These are phyloP conservation scores for Maconellicoccus hirsutus DNA, from an alignment of 1,140 invertebrate genomes.

Conservation along the genomic window DNA sequence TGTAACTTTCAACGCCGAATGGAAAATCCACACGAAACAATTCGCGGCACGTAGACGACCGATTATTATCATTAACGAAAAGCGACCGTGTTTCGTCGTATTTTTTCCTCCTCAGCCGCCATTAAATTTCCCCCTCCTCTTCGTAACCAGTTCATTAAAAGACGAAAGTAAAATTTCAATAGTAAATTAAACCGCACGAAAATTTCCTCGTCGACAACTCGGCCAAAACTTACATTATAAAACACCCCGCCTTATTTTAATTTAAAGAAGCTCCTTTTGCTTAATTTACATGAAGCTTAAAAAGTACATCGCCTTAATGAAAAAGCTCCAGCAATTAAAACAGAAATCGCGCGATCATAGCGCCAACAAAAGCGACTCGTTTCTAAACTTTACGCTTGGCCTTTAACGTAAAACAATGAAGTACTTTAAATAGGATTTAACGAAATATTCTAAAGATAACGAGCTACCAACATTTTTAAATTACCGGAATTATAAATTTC, in stretches of 20 bases:
- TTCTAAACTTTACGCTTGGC: conserved; percentile 16
- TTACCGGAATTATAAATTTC: conserved; percentile 20
- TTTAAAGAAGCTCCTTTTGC: conserved; percentile 16
- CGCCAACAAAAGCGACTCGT: not conserved
- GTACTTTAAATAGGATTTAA: conserved; percentile 19
- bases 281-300: conserved; percentile 18
- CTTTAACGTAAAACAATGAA: conserved; percentile 12
- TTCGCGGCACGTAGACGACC: too few species aligned
- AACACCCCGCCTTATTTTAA: conserved; percentile 11
- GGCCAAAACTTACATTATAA: too few species aligned
- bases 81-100: too few species aligned
- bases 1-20: too few species aligned
- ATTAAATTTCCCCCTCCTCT: too few species aligned
- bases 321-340: conserved; percentile 16
- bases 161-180: too few species aligned
- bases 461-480: conserved; percentile 15
- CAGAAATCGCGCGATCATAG: conserved; percentile 14
- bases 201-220: too few species aligned
- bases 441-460: conserved; percentile 18
- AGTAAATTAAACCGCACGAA: too few species aligned
- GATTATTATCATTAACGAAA: too few species aligned
- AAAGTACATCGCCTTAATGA: conserved; percentile 19
- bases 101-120: too few species aligned
- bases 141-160: too few species aligned
- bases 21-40: too few species aligned